phyloP scores from a whole-genome alignment of 2,888 invertebrate genomes.

The Agrotis ipsilon region DNA sequence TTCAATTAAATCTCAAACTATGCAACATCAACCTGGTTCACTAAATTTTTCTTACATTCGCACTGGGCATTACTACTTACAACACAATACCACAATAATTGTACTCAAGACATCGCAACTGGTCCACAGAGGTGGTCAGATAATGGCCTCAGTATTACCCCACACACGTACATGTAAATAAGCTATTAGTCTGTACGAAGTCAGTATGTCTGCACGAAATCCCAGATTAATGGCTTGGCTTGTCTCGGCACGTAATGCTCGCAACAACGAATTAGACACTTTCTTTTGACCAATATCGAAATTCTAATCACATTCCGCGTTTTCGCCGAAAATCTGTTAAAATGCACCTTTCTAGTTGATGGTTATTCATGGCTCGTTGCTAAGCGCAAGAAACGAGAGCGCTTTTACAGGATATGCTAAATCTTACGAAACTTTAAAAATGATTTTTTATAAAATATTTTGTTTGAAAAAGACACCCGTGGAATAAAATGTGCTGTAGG shows the following conservation, averaged over 20 bases:
- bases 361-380: slow-evolving; percentile 61
- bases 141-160: slow-evolving; percentile 36
- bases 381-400: slow-evolving; percentile 7
- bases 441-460: no score
- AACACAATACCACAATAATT: slow-evolving; percentile 21
- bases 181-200: slow-evolving; percentile 55
- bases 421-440: not conserved
- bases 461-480: no score
- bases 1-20: slow-evolving; percentile 23
- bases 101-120: slow-evolving; percentile 21
- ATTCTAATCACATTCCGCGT: slow-evolving; percentile 75
- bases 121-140: slow-evolving; percentile 25
- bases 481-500: no score
- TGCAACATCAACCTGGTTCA: slow-evolving; percentile 26
- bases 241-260: slow-evolving; percentile 62
- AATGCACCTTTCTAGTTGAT: slow-evolving; percentile 68
- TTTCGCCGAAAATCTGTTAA: slow-evolving; percentile 72
- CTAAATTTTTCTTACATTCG: slow-evolving; percentile 33
- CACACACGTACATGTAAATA: slow-evolving; percentile 52
- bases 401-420: slow-evolving; percentile 28
- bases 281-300: slow-evolving; percentile 64
- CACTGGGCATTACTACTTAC: slow-evolving; percentile 44
- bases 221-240: slow-evolving; percentile 47
- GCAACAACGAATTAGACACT: slow-evolving; percentile 57
- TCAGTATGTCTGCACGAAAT: slow-evolving; percentile 36